Base-by-base conservation (phyloP, 2,888 invertebrate species). In the Hanleya hanleyi region DNA sequence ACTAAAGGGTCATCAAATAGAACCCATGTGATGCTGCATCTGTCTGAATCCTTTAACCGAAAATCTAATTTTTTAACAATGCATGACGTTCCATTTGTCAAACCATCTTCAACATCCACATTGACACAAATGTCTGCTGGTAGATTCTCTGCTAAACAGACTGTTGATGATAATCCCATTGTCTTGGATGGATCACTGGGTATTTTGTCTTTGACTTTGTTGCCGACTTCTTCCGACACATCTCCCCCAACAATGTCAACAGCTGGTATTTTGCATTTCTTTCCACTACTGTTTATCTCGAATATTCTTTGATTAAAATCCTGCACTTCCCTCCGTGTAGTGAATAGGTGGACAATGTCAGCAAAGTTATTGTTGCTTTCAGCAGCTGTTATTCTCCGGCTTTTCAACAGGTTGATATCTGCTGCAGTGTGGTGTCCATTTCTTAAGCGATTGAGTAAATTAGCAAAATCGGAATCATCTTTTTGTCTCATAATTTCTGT, bases 81-180 rank as follows among this genome's bases (percentile, higher is more conserved):
- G 38, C 79, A 74, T n/a, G 76, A 15, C n/a, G 79, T 71, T 35
- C 79, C 81, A 81, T 81, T 79, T 18, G 79, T 77, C 3, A 80
- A 33, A 9, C 80, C 81, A 79, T 80, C 81, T 38, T 65, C 61
- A 47, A 72, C 69, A 70, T 77, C 72, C 36, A 78, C 65, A 70
- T 81, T 81, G n/a, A 62, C 32, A 64, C n/a, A n/a, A n/a, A n/a
- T n/a, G n/a, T n/a, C n/a, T n/a, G n/a, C n/a, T n/a, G n/a, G n/a
- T n/a, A n/a, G n/a, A n/a, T n/a, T n/a, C n/a, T n/a, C n/a, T n/a
- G n/a, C n/a, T n/a, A n/a, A n/a, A n/a, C n/a, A n/a, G n/a, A n/a
- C n/a, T n/a, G n/a, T n/a, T 47, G 66, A 70, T 12, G 51, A 35
- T 18, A 79, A 64, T 9, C 76, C 75, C 71, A 77, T 75, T 38